These are phyloP conservation scores for Montipora capitata DNA, from an alignment of 92 coral and sea anemone genomes.

Conservation along the genomic window DNA sequence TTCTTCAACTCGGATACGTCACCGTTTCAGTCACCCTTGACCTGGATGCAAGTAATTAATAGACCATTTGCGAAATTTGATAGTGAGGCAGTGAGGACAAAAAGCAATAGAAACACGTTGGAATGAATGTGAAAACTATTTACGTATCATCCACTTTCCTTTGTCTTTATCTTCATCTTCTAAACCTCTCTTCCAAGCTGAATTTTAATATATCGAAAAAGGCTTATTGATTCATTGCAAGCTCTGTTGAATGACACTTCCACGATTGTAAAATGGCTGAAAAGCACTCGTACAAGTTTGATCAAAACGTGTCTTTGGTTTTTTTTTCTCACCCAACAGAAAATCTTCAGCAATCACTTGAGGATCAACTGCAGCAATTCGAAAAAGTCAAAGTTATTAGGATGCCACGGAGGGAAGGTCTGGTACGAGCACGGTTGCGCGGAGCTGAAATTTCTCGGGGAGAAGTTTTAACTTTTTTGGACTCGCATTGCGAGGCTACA, in stretches of 20 bases:
- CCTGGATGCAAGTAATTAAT: not conserved
- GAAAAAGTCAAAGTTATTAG: constrained; percentile 87
- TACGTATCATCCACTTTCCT: too few species aligned
- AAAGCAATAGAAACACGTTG: too few species aligned
- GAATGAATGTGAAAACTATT: too few species aligned
- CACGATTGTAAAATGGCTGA: not conserved
- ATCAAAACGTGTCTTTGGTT: too few species aligned
- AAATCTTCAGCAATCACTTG: constrained; percentile 76
- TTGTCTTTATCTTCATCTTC: too few species aligned
- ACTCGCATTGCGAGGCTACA: constrained; percentile 94
- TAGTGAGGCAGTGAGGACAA: not conserved
- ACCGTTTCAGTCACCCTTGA: too few species aligned
- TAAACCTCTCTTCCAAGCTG: too few species aligned
- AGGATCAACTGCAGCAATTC: constrained; percentile 76
- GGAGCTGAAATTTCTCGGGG: constrained; percentile 93
- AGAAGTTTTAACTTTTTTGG: constrained; percentile 87
- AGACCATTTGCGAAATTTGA: too few species aligned
- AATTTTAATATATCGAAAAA: too few species aligned
- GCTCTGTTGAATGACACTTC: not conserved
- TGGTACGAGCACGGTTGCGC: constrained; percentile 90
- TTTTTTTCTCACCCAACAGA: constrained; percentile 42
- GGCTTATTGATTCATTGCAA: not conserved
- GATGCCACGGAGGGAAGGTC: constrained; percentile 88
- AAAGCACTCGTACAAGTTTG: not conserved
- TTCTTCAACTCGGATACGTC: not conserved